Evolutionary conservation across 2,113 vertebrate species (phyloP).

Genomic region (Nycticryphes semicollaris): DNA sequence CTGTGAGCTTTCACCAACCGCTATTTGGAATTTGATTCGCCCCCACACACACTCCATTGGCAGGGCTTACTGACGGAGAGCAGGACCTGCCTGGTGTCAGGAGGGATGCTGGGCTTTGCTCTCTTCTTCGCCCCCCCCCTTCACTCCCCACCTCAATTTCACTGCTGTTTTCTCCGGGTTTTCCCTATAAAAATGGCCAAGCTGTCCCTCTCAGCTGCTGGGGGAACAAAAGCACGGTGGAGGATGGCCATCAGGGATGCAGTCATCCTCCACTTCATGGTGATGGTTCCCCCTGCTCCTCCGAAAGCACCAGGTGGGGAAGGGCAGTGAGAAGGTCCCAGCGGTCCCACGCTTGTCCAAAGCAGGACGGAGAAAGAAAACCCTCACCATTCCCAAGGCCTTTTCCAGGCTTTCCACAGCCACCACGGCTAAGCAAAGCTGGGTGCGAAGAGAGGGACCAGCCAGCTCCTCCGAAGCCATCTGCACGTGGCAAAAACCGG

Average conservation of each 20-base stretch:
- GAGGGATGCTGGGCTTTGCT: background rate
- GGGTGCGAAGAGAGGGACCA: background rate
- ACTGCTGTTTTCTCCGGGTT: background rate
- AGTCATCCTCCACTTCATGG: background rate
- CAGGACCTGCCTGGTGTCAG: background rate
- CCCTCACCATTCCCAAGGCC: background rate
- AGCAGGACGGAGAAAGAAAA: background rate
- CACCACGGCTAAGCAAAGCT: rapidly evolving
- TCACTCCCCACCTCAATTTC: background rate
- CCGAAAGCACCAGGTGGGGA: background rate
- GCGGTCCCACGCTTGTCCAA: background rate
- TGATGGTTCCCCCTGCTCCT: background rate
- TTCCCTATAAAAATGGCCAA: background rate
- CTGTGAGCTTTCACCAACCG: background rate
- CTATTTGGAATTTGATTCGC: background rate
- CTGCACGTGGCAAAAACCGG: background rate
- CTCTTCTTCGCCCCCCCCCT: background rate
- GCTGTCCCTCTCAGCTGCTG: background rate
- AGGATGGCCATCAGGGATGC: background rate
- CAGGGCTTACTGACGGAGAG: background rate
- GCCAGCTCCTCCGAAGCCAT: background rate
- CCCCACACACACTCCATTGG: no score
- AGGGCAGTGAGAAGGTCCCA: background rate
- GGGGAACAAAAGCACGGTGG: background rate
- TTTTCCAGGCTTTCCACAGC: background rate